These are phyloP conservation scores for Danionella cerebrum DNA, from an alignment of 2,113 vertebrate species.

Conservation along the genomic window DNA sequence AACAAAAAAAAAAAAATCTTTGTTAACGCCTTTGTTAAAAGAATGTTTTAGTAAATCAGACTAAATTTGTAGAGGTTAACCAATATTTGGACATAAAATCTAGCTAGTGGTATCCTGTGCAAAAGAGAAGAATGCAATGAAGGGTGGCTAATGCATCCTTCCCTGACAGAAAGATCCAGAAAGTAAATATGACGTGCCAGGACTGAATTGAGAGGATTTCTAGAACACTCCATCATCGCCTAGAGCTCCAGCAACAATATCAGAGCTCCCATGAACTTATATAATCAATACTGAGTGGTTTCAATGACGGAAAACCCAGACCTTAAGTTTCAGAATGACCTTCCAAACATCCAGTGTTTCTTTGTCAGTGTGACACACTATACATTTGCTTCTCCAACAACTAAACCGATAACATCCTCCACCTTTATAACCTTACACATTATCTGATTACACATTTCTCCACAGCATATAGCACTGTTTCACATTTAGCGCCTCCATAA, in stretches of 20 bases:
- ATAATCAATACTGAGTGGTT: neutral
- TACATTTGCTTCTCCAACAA: neutral
- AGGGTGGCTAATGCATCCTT: neutral
- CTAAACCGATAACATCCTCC: neutral
- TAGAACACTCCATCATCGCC: neutral
- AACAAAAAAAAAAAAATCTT: too few species aligned
- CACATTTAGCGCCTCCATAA: slow-evolving; percentile 5
- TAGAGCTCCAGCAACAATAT: neutral
- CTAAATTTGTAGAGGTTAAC: too few species aligned
- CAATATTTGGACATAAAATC: too few species aligned
- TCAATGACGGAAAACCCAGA: neutral
- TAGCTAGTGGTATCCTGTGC: neutral
- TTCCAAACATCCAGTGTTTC: neutral
- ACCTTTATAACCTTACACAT: neutral
- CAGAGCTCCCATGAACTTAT: neutral
- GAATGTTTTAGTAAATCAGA: too few species aligned
- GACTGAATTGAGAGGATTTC: neutral
- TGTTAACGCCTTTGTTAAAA: too few species aligned
- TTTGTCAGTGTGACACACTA: neutral
- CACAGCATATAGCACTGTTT: neutral
- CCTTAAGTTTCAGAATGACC: neutral
- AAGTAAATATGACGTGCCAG: neutral
- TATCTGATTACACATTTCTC: neutral
- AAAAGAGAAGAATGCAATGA: neutral
- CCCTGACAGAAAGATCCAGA: slow-evolving; percentile 5